A percentile compares a stretch with the other conserved stretches of the same genome.
phyloP scores from a whole-genome alignment of 2,888 invertebrate genomes.

The Trachelus stipa region DNA sequence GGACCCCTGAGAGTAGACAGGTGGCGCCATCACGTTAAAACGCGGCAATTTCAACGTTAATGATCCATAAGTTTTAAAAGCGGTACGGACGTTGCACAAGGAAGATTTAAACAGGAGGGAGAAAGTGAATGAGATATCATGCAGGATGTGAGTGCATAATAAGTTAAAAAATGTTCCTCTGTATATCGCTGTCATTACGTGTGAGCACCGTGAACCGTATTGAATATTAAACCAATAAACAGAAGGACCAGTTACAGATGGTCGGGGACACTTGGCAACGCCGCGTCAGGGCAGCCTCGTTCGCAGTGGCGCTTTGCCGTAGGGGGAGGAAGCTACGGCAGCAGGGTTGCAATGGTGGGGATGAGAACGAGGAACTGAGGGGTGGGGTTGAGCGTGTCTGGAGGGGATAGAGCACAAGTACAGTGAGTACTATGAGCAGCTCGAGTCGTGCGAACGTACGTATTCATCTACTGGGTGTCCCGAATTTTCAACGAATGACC shows the following conservation, averaged over 20 bases:
- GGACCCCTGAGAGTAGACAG: neutral
- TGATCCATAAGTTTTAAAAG: neutral
- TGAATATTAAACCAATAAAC: conserved; percentile 57
- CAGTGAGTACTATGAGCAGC: conserved; percentile 22
- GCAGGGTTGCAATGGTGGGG: conserved; percentile 17
- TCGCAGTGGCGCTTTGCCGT: conserved; percentile 38
- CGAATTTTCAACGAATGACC: conserved; percentile 12
- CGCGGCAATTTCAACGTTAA: neutral
- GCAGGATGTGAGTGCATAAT: neutral
- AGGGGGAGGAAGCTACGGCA: conserved; percentile 30
- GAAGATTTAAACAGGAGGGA: neutral
- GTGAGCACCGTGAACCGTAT: conserved; percentile 41
- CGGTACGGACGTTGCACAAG: neutral
- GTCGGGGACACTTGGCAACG: conserved; percentile 52
- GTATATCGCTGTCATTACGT: conserved; percentile 8
- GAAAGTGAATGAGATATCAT: neutral
- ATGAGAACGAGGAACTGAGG: conserved; percentile 4
- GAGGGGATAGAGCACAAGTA: conserved; percentile 26
- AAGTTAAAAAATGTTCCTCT: neutral
- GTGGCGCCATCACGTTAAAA: neutral
- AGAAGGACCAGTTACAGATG: conserved; percentile 50
- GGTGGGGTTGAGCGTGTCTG: conserved; percentile 8
- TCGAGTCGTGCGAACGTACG: conserved; percentile 22
- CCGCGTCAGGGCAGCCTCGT: conserved; percentile 41
- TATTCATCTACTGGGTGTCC: conserved; percentile 29